Evolutionary conservation across 2,797 vertebrate species (phyloP), one percentile per base, ranked within the genome.

Genomic region (Epinephelus awoara): DNA sequence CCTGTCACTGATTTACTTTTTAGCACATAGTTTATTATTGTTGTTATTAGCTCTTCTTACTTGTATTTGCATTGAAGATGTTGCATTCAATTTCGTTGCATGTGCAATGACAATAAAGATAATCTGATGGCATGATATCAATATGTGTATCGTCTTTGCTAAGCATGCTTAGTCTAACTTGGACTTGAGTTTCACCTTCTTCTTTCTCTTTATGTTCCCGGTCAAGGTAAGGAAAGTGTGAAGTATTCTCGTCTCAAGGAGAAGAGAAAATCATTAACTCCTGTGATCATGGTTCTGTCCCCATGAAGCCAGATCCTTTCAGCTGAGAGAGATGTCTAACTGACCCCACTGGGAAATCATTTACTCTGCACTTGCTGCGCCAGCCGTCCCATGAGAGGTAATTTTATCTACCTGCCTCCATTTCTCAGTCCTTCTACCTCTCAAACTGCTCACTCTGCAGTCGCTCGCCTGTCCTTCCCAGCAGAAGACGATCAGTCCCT

Each of bases 271-370:
- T 93, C 82, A 93, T 94, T 94, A 93, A 93, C 92, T 89, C 77
- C 47, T 75, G 81, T 84, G 90, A 92, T 93, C 90, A 83, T 89
- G 21, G 59, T 70, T 65, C 72, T 78, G 84, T 92, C 83, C 75
- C 79, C 40, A 2, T 55, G 77, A 85, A 90, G 80, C 71, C 68
- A 55, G 66, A 83, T 86, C 88, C 79, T 77, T 90, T 89, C 67
- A 75, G 79, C 82, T 51, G 49, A 89, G 55, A 18, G 55, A 23
- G 67, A 89, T 66, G 86, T 91, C 89, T 93, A 88, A 94, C 92
- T 91, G 91, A 89, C 92, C 88, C 92, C 85, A 56, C 59, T 79
- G 92, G 92, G 92, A 95, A 95, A 95, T 94, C 83, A 92, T 93
- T 93, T 75, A 93, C 92, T 89, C 85, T 52, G 18, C 83, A 68